Evolutionary conservation across 1,140 invertebrate genomes (phyloP).

Genomic region (Hylaeus anthracinus): DNA sequence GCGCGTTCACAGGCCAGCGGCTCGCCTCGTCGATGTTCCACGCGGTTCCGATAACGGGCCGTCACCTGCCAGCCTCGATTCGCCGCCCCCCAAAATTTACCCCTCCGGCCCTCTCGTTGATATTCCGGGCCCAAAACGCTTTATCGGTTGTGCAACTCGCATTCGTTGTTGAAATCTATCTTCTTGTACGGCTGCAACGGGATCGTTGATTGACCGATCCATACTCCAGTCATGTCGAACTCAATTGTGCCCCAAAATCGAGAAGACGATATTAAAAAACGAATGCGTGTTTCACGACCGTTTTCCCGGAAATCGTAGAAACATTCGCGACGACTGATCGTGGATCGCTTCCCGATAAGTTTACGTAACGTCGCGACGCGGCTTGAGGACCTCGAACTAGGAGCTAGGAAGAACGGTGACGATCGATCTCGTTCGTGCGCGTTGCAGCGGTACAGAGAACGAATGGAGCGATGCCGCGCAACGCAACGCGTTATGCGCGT

Average conservation of each 20-base stretch:
- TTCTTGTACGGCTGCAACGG: too few species aligned
- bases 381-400: slow-evolving; percentile 54
- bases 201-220: too few species aligned
- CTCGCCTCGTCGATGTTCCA: slow-evolving; percentile 23
- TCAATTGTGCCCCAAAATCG: too few species aligned
- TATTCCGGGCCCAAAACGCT: not conserved
- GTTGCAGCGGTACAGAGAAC: slow-evolving; percentile 11
- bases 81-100: not conserved
- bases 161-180: too few species aligned
- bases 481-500: slow-evolving; percentile 52
- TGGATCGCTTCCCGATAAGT: slow-evolving; percentile 53
- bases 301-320: slow-evolving; percentile 23
- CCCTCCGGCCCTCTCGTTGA: not conserved
- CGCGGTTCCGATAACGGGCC: slow-evolving; percentile 57
- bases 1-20: slow-evolving; percentile 50
- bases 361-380: slow-evolving; percentile 57
- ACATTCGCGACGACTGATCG: not conserved
- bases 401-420: not conserved
- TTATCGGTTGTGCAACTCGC: too few species aligned
- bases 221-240: too few species aligned
- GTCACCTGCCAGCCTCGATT: slow-evolving; percentile 24
- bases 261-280: too few species aligned
- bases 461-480: slow-evolving; percentile 18
- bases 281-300: not conserved
- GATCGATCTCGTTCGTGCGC: slow-evolving; percentile 1